These are phyloP conservation scores for Bacillus rossius DNA, from an alignment of 1,140 invertebrate species.

Conservation along the genomic window DNA sequence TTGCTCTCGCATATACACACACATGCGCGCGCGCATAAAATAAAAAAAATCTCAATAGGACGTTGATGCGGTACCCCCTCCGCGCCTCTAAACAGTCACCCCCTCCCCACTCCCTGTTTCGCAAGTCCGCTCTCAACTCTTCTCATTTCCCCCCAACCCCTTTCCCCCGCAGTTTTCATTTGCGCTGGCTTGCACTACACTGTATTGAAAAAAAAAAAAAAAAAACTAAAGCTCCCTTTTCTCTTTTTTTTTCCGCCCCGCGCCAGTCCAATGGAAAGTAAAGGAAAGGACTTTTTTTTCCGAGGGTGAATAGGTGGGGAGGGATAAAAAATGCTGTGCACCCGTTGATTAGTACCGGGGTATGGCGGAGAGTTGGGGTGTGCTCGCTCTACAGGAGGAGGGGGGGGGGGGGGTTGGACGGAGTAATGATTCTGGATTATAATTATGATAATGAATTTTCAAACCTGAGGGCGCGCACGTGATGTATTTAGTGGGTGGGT, in stretches of 20 bases:
- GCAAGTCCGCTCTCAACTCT: no score
- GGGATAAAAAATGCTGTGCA: slow-evolving; percentile 7
- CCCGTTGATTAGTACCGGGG: slow-evolving; percentile 16
- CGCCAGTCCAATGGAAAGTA: neutral
- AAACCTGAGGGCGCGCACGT: neutral
- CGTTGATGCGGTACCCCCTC: neutral
- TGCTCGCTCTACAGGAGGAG: neutral
- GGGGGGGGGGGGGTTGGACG: neutral
- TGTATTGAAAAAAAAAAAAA: slow-evolving; percentile 14
- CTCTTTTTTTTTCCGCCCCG: neutral
- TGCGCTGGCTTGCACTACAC: slow-evolving; percentile 9
- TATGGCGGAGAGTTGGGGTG: neutral
- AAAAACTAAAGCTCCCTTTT: no score
- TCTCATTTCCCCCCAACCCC: no score
- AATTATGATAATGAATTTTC: slow-evolving; percentile 19
- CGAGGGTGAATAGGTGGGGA: neutral
- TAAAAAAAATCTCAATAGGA: slow-evolving; percentile 13
- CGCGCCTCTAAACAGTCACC: no score
- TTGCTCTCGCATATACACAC: neutral
- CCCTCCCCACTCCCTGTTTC: no score
- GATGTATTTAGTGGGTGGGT: neutral
- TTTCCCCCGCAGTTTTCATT: slow-evolving; percentile 5
- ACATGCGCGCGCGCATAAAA: neutral
- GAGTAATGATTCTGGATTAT: slow-evolving; percentile 17
- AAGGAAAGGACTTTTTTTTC: neutral